Evolutionary conservation across 53 echinoderm and acorn worm species (phyloP).

Genomic region (Stichopus horrens): DNA sequence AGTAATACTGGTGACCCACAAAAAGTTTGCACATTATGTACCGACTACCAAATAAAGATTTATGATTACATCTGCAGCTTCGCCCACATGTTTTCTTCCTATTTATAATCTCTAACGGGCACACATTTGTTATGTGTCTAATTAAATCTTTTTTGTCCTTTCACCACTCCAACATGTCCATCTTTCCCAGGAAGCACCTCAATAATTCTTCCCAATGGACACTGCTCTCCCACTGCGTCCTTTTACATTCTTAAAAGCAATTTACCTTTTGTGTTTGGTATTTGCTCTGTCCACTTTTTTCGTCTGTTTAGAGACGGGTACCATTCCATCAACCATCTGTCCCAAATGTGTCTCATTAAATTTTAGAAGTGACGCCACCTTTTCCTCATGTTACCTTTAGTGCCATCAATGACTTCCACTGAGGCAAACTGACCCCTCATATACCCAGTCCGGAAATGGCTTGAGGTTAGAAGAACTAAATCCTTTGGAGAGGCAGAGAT

Average conservation of each 20-base stretch:
- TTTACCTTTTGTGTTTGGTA: conserved; percentile 22
- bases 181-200: conserved; percentile 41
- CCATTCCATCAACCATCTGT: conserved; percentile 38
- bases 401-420: conserved; percentile 14
- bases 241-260: conserved; percentile 26
- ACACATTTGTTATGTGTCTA: too few relatives aligned
- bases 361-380: conserved; percentile 32
- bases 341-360: conserved; percentile 44
- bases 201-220: conserved; percentile 29
- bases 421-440: conserved; percentile 43
- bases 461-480: conserved; percentile 24
- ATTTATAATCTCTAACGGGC: too few relatives aligned
- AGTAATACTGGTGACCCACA: too few relatives aligned
- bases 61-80: too few relatives aligned
- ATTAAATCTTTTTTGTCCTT: neutral
- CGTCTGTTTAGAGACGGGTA: conserved; percentile 22
- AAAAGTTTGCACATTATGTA: too few relatives aligned
- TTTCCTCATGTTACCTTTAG: conserved; percentile 24
- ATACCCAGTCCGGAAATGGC: conserved; percentile 29
- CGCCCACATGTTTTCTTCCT: too few relatives aligned
- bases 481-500: conserved; percentile 35
- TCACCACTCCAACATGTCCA: conserved; percentile 40
- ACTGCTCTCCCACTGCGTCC: conserved; percentile 32
- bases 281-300: conserved; percentile 41
- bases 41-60: too few relatives aligned